phyloP scores from a whole-genome alignment of 2,888 invertebrate genomes.

The Caradrina kadenii region DNA sequence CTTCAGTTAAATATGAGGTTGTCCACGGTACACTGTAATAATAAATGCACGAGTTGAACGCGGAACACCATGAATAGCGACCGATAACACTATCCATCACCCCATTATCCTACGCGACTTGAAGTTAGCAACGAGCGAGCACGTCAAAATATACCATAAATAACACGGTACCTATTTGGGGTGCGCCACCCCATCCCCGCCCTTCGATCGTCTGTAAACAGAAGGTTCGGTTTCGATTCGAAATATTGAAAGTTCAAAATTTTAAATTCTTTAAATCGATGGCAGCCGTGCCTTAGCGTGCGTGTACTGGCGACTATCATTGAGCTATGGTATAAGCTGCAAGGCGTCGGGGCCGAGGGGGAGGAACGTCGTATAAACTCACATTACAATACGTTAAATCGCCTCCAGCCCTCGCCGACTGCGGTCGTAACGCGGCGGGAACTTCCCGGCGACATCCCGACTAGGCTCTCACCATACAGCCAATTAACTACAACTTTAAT shows the following conservation, averaged over 20 bases:
- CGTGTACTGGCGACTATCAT: conserved; percentile 72
- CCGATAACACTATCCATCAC: conserved; percentile 90
- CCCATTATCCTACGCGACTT: conserved; percentile 85
- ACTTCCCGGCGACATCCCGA: conserved; percentile 74
- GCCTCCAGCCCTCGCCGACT: conserved; percentile 79
- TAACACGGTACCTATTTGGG: conserved; percentile 83
- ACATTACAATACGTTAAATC: conserved; percentile 85
- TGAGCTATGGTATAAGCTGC: conserved; percentile 70
- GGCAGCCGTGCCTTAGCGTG: conserved; percentile 68
- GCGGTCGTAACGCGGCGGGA: conserved; percentile 74
- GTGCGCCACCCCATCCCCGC: conserved; percentile 77
- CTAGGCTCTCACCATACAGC: conserved; percentile 76
- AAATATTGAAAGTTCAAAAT: conserved; percentile 69
- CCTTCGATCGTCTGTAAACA: conserved; percentile 78
- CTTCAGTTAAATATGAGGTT: conserved; percentile 73
- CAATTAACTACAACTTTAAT: conserved; percentile 83
- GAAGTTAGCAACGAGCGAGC: conserved; percentile 87
- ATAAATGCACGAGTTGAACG: conserved; percentile 80
- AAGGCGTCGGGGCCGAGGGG: conserved; percentile 71
- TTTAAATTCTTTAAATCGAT: conserved; percentile 73
- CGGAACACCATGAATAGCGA: conserved; percentile 84
- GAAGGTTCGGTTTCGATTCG: conserved; percentile 70
- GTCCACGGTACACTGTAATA: conserved; percentile 78
- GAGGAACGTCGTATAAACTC: conserved; percentile 75
- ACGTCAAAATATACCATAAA: conserved; percentile 90